These are phyloP conservation scores for Syrphus vitripennis DNA, from an alignment of 2,888 invertebrate species.

Conservation along the genomic window DNA sequence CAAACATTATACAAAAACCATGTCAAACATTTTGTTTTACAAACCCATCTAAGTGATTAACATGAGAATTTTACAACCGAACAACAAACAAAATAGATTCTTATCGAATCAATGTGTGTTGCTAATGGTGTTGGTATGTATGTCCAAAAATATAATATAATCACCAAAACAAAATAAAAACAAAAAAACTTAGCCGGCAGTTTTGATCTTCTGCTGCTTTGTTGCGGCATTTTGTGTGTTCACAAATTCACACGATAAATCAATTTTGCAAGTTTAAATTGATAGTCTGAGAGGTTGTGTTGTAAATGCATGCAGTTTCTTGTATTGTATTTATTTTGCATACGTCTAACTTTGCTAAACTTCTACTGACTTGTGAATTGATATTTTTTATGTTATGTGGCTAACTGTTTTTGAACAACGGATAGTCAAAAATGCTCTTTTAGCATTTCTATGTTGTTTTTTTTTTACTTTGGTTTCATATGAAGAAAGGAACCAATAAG, in stretches of 20 bases:
- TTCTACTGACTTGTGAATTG: no score
- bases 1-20: not conserved
- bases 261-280: constrained; percentile 8
- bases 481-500: no score
- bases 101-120: constrained; percentile 27
- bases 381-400: no score
- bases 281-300: not conserved
- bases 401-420: no score
- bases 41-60: not conserved
- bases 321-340: no score
- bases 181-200: not conserved
- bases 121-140: constrained; percentile 3
- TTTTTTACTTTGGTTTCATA: no score
- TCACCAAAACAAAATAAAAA: not conserved
- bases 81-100: not conserved
- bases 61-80: not conserved
- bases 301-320: no score
- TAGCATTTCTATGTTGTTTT: no score
- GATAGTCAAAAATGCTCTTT: no score
- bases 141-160: not conserved
- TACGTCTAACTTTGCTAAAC: no score
- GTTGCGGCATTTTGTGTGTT: constrained; percentile 3
- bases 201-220: not conserved
- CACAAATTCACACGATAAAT: constrained; percentile 36
- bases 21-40: not conserved